Evolutionary conservation across 2,113 vertebrate species (phyloP).

Genomic region (Desmodus rotundus): DNA sequence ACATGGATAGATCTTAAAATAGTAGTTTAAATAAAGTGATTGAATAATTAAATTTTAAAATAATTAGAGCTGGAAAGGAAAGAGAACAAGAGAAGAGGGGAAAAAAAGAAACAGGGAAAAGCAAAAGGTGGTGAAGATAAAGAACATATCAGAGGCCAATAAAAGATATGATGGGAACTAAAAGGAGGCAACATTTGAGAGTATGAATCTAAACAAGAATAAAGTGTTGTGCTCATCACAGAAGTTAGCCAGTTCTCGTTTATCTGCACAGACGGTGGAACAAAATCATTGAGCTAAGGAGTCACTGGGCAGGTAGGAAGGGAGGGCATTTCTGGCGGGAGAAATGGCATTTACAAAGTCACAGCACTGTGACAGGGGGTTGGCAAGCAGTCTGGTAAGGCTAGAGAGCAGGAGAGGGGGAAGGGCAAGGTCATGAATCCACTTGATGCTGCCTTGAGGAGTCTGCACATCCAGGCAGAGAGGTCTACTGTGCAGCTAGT

Average conservation of each 20-base stretch:
- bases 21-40: neutral
- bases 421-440: neutral
- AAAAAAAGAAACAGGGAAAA: neutral
- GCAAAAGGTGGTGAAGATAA: neutral
- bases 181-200: neutral
- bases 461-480: neutral
- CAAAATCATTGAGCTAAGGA: neutral
- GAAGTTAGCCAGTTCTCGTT: neutral
- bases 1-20: neutral
- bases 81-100: neutral
- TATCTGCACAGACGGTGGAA: neutral
- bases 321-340: neutral
- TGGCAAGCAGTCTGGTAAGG: neutral
- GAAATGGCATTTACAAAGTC: neutral
- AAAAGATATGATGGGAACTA: neutral
- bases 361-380: neutral
- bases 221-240: neutral
- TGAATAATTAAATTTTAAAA: neutral
- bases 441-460: neutral
- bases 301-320: neutral
- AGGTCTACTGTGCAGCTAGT: neutral
- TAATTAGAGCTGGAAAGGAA: neutral
- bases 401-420: no score
- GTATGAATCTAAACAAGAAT: neutral
- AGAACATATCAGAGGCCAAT: neutral